Base-by-base conservation (phyloP, 2,113 vertebrate genomes). In the Plestiodon gilberti region DNA sequence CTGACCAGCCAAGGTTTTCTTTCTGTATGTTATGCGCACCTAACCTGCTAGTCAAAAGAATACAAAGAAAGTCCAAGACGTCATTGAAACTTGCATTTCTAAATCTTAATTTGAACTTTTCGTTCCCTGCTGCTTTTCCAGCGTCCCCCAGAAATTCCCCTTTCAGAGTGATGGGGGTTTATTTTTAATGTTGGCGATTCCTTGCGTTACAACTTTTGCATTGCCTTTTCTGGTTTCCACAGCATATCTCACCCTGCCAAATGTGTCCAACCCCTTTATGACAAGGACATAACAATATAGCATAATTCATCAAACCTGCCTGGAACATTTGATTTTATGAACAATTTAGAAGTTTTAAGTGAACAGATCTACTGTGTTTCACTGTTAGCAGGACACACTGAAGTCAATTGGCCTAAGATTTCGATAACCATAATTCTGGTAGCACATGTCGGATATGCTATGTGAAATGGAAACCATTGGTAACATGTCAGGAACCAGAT, bases 191-290 rank as follows among this genome's bases (percentile, higher is more conserved):
- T 52, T 40, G 67, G 57, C n/a, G 57, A 17, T 35, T 76, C 33
- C 80, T 94, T 69, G 20, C 10, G n/a, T 77, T 75, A 78, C 43
- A 81, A 70, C 20, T 87, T 87, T 64, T 75, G 15, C 75, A 67
- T 20, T 52, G 78, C 59, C 59, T 55, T 81, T 52, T 9, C 33
- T 81, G 30, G 40, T 86, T 80, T 86, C 55, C 52, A 59, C 14
- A 33, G 30, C 43, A 25, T 64, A 35, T 81, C 57, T 20, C 65
- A 55, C 15, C 43, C 43, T 48, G 43, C 43, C 43, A 48, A 48
- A 48, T 48, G 8, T 48, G 8, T 48, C 43, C 43, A 48, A 14
- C 22, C 23, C 38, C 25, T 30, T 62, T 81, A 81, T 40, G 23
- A 70, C 64, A 59, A 86, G 69, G 69, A 74, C 70, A 35, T 38